Percentiles rank a stretch among this genome's conserved stretches.
Conservation (phyloP, 2,888 invertebrate genomes). For the Masnerella sp. region DNA sequence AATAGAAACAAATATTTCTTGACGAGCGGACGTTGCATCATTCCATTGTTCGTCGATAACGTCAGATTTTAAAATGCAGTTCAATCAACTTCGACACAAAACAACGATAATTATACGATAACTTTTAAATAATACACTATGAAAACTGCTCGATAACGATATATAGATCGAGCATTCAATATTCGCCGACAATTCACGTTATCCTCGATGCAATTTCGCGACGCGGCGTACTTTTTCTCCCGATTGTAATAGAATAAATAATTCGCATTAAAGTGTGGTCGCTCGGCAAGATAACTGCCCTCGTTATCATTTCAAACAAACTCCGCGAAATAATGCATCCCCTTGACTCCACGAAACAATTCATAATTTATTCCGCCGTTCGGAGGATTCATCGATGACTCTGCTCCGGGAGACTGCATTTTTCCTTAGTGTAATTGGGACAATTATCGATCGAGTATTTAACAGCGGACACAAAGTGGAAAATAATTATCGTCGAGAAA, state of each 20-base stretch:
- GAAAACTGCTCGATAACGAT: too few species aligned
- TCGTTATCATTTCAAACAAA: slow-evolving; percentile 38
- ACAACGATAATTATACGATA: too few species aligned
- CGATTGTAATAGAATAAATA: slow-evolving; percentile 18
- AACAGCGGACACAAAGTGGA: not conserved
- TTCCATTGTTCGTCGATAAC: too few species aligned
- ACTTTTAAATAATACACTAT: too few species aligned
- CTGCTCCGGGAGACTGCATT: not conserved
- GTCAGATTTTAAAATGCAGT: too few species aligned
- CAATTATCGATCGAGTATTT: not conserved
- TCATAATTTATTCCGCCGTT: slow-evolving; percentile 22
- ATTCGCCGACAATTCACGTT: too few species aligned
- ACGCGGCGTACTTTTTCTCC: not conserved
- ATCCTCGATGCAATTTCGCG: too few species aligned
- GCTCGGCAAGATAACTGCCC: slow-evolving; percentile 14
- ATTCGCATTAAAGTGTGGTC: slow-evolving; percentile 16
- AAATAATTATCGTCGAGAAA: not conserved
- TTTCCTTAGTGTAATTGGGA: not conserved
- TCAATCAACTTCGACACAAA: too few species aligned
- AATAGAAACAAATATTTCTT: too few species aligned
- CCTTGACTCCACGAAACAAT: slow-evolving; percentile 19
- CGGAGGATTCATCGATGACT: slow-evolving; percentile 11
- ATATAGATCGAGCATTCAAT: too few species aligned
- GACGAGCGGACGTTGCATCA: too few species aligned
- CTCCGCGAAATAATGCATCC: slow-evolving; percentile 13